phyloP scores from a whole-genome alignment of 2,113 vertebrate species.

The Noturus placidus region DNA sequence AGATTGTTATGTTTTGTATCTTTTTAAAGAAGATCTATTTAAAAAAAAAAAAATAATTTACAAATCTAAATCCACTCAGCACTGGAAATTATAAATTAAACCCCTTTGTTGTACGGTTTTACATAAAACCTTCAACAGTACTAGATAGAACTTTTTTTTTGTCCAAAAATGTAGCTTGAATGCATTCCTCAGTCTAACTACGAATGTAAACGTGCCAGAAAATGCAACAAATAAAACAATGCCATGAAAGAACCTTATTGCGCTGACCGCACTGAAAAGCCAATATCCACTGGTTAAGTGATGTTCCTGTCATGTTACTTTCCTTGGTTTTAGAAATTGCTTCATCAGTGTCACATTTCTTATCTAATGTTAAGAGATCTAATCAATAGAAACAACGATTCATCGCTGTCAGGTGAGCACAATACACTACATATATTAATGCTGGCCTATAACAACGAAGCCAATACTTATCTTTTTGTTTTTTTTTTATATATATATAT shows the following conservation, averaged over 20 bases:
- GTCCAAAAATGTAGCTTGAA: not conserved
- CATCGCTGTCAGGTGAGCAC: conserved; percentile 26
- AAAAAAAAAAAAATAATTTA: not conserved
- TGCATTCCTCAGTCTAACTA: not conserved
- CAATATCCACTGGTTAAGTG: not conserved
- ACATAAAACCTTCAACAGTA: not conserved
- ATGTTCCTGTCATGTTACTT: not conserved
- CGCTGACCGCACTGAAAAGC: not conserved
- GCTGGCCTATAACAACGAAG: not conserved
- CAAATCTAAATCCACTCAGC: not conserved
- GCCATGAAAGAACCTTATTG: not conserved
- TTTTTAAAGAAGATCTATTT: not conserved
- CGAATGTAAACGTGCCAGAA: not conserved
- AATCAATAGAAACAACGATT: not conserved
- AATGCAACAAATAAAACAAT: not conserved
- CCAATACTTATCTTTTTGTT: not conserved
- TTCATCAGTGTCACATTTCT: not conserved
- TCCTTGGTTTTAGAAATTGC: not conserved
- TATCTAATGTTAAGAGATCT: not conserved
- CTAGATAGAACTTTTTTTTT: not conserved
- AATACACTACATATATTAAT: conserved; percentile 14
- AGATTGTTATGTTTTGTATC: not conserved
- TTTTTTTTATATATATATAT: not conserved
- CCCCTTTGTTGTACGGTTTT: not conserved
- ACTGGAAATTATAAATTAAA: not conserved